Conservation (phyloP, 2,113 vertebrate genomes). For the Rutilus rutilus region DNA sequence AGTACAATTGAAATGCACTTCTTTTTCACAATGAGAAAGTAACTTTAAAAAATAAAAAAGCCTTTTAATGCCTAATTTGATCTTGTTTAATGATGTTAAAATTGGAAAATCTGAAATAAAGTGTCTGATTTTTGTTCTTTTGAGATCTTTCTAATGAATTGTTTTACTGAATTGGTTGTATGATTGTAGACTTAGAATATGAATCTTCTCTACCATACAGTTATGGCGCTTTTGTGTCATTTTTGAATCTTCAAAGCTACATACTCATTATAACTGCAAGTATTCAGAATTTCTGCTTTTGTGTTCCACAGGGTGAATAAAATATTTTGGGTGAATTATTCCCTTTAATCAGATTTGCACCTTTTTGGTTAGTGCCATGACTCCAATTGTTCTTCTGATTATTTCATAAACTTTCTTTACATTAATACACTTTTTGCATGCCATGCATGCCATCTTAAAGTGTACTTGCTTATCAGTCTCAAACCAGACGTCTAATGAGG, state of each 20-base stretch:
- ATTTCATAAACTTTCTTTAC: background rate
- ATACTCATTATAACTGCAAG: background rate
- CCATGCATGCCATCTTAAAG: background rate
- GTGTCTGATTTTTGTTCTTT: background rate
- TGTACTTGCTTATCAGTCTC: slow-evolving; percentile 1
- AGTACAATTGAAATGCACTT: background rate
- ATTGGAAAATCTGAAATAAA: background rate
- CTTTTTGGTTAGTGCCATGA: background rate
- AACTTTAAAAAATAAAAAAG: background rate
- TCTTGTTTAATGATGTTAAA: background rate
- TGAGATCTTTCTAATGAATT: background rate
- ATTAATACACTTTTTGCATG: background rate
- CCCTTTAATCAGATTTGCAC: background rate
- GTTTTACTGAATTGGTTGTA: background rate
- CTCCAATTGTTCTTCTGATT: background rate
- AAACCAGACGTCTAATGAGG: background rate
- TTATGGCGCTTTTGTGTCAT: background rate
- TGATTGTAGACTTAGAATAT: background rate
- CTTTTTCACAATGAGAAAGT: background rate
- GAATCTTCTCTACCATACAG: background rate
- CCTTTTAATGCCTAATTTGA: background rate
- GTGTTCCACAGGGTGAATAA: background rate
- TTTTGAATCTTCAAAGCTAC: background rate
- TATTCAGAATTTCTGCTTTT: background rate
- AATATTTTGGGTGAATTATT: background rate